These are phyloP conservation scores for Sinotaia quadrata DNA, from an alignment of 2,888 invertebrate genomes.

Conservation along the genomic window DNA sequence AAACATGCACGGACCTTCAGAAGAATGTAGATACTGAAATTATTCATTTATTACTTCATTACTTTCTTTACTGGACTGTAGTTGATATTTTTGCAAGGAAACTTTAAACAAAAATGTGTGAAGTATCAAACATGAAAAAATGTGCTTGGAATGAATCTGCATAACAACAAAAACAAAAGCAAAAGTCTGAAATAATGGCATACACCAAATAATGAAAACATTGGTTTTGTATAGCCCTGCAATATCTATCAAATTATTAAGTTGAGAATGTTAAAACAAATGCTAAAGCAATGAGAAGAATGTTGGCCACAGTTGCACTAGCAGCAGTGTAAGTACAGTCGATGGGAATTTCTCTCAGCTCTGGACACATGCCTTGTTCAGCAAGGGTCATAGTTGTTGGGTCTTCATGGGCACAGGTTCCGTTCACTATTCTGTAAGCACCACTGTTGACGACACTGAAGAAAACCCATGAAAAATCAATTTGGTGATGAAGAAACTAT, in stretches of 20 bases:
- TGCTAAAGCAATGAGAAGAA: background rate
- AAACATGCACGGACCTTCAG: too few species aligned
- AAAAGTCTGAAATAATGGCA: background rate
- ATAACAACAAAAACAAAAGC: background rate
- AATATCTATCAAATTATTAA: background rate
- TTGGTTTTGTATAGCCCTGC: background rate
- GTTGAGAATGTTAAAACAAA: background rate
- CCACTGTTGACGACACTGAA: slow-evolving; percentile 73
- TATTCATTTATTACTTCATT: too few species aligned
- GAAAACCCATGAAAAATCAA: too few species aligned
- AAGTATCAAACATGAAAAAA: too few species aligned
- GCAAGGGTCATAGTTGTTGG: slow-evolving; percentile 62
- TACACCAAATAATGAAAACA: too few species aligned
- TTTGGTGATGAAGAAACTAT: too few species aligned
- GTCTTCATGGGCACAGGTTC: slow-evolving; percentile 72
- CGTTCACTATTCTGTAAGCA: slow-evolving; percentile 72
- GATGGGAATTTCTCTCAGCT: slow-evolving; percentile 59
- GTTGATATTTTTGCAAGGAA: too few species aligned
- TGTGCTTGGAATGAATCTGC: too few species aligned
- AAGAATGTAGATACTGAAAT: too few species aligned
- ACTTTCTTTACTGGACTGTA: too few species aligned
- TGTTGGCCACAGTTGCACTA: slow-evolving; percentile 2
- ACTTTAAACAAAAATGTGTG: too few species aligned
- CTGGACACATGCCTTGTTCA: slow-evolving; percentile 68
- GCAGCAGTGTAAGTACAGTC: slow-evolving; percentile 53